phyloP scores from a whole-genome alignment of 2,888 invertebrate species.

The Drosophila demipolita region DNA sequence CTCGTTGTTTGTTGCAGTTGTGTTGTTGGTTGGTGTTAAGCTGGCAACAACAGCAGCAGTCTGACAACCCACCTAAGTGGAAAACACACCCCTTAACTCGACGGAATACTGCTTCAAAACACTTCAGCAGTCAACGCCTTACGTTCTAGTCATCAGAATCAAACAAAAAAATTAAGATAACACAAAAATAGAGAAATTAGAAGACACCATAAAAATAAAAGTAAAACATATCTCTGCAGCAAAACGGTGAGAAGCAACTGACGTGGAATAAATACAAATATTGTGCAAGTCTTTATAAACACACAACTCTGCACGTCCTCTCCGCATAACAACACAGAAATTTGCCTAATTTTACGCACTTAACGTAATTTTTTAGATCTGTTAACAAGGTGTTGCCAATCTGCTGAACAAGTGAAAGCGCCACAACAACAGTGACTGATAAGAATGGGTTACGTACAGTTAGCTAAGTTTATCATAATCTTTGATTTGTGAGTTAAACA shows the following conservation, averaged over 20 bases:
- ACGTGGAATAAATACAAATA: conserved; percentile 27
- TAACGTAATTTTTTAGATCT: conserved; percentile 3
- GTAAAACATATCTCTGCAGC: conserved; percentile 35
- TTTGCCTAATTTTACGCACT: conserved; percentile 41
- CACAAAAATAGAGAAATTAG: conserved; percentile 13
- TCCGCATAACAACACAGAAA: conserved; percentile 13
- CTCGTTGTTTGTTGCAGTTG: conserved; percentile 28
- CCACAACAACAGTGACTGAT: not conserved
- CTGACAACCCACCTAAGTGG: conserved; percentile 48
- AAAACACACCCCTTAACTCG: conserved; percentile 32
- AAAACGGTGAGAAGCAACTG: conserved; percentile 11
- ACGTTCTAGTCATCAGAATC: conserved; percentile 44
- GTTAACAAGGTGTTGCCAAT: conserved; percentile 4
- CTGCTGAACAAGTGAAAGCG: conserved; percentile 1
- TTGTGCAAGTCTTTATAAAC: conserved; percentile 54
- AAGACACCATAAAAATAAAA: conserved; percentile 7
- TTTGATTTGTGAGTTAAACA: not conserved
- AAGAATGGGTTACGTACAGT: not conserved
- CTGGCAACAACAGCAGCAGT: conserved; percentile 32
- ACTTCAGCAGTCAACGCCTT: conserved; percentile 71
- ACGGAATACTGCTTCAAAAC: conserved; percentile 46
- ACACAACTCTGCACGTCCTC: conserved; percentile 26
- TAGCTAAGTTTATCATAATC: not conserved
- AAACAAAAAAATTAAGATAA: conserved; percentile 25
- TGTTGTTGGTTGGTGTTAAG: conserved; percentile 48